A percentile compares a stretch with the other conserved stretches of the same genome.
Evolutionary conservation across 2,797 vertebrate genomes (phyloP).

Genomic region (Kryptolebias ocellatus): DNA sequence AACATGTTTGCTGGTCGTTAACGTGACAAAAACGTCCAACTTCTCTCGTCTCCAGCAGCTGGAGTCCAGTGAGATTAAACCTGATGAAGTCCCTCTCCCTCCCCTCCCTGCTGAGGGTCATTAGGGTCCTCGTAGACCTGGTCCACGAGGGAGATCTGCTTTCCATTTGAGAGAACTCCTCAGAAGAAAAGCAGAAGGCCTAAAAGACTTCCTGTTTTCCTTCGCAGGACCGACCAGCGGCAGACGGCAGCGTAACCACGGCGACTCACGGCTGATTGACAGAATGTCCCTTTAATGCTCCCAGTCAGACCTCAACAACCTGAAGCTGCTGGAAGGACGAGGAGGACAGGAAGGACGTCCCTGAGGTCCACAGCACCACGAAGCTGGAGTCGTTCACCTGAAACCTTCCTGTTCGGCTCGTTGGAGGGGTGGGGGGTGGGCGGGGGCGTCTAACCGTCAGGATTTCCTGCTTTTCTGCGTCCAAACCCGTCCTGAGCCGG

Average conservation of each 20-base stretch:
- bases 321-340: not conserved
- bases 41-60: no score
- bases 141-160: no score
- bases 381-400: slow-evolving; percentile 5
- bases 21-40: no score
- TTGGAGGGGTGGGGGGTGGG: not conserved
- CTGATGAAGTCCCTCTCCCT: no score
- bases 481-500: no score
- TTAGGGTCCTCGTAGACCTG: no score
- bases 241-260: slow-evolving; percentile 42
- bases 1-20: no score
- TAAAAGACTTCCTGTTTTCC: not conserved
- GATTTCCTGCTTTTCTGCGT: slow-evolving; percentile 6
- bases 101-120: no score
- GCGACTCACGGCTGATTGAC: not conserved
- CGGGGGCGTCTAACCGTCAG: not conserved
- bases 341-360: not conserved
- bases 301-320: not conserved
- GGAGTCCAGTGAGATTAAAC: no score
- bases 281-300: not conserved
- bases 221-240: slow-evolving; percentile 5
- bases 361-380: not conserved
- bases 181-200: no score
- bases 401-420: not conserved
- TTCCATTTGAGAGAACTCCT: no score